These are phyloP conservation scores for Erythrocebus patas DNA, from an alignment of 2,113 vertebrate species.

Conservation along the genomic window DNA sequence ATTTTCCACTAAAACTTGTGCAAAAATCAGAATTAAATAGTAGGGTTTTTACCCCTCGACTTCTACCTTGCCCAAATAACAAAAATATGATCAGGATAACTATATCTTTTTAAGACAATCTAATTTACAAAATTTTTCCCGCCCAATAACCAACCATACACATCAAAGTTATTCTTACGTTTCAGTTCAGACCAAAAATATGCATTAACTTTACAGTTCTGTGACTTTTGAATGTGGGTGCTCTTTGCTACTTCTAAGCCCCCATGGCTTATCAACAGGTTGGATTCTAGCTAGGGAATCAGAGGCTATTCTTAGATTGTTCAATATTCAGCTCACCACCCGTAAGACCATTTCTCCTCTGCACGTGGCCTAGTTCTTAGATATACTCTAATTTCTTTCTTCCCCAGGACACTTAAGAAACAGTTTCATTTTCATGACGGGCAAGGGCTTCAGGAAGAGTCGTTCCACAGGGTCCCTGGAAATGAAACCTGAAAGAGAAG, in stretches of 20 bases:
- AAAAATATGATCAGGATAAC: conserved; percentile 10
- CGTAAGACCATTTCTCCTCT: background rate
- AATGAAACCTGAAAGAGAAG: conserved; percentile 89
- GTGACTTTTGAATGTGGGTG: background rate
- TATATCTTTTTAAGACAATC: background rate
- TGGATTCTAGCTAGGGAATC: background rate
- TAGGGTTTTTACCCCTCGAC: background rate
- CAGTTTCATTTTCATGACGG: conserved; percentile 86
- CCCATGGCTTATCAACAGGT: background rate
- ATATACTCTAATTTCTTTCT: background rate
- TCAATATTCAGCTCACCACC: background rate
- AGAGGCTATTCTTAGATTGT: background rate
- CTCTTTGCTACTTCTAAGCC: background rate
- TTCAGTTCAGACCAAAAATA: background rate
- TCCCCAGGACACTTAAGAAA: conserved; percentile 71
- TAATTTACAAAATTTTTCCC: background rate
- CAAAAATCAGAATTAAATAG: conserved; percentile 30
- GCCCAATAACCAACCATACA: background rate
- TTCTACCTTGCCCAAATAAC: background rate
- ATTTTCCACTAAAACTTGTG: background rate
- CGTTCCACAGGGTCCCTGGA: conserved; percentile 91
- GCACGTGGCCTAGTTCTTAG: background rate
- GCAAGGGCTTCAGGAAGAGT: conserved; percentile 92
- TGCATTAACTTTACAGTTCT: background rate
- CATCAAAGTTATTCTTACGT: background rate